These are phyloP conservation scores for Drosophila algonquin DNA, from an alignment of 2,888 invertebrate genomes.

Conservation along the genomic window DNA sequence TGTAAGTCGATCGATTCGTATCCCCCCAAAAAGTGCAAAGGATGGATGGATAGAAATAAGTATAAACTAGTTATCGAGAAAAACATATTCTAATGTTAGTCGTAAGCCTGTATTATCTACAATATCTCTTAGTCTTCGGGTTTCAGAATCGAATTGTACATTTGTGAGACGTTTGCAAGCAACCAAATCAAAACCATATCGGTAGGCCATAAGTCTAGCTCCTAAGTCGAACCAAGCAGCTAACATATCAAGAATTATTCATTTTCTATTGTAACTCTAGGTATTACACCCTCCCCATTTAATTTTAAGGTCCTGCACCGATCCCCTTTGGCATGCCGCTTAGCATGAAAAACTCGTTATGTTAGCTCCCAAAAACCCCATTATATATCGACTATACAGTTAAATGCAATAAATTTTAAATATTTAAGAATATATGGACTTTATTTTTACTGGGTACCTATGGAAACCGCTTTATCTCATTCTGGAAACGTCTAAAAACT, in stretches of 20 bases:
- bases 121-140: constrained; percentile 47
- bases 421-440: constrained; percentile 54
- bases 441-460: constrained; percentile 19
- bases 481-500: no score
- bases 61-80: constrained; percentile 77
- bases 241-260: constrained; percentile 45
- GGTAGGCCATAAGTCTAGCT: constrained; percentile 47
- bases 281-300: constrained; percentile 24
- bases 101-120: constrained; percentile 28
- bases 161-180: constrained; percentile 68
- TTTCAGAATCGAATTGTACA: constrained; percentile 59
- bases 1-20: constrained; percentile 24
- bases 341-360: constrained; percentile 63
- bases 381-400: constrained; percentile 38
- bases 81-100: constrained; percentile 26
- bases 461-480: no score
- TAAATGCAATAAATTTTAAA: constrained; percentile 69
- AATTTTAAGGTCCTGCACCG: constrained; percentile 24
- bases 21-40: constrained; percentile 27
- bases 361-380: constrained; percentile 1
- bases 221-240: constrained; percentile 55
- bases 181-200: constrained; percentile 72
- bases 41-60: constrained; percentile 73
- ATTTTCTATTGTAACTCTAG: constrained; percentile 36
- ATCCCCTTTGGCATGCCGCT: constrained; percentile 52